phyloP scores from a whole-genome alignment of 1,140 invertebrate genomes.

The Drosophila nasuta region DNA sequence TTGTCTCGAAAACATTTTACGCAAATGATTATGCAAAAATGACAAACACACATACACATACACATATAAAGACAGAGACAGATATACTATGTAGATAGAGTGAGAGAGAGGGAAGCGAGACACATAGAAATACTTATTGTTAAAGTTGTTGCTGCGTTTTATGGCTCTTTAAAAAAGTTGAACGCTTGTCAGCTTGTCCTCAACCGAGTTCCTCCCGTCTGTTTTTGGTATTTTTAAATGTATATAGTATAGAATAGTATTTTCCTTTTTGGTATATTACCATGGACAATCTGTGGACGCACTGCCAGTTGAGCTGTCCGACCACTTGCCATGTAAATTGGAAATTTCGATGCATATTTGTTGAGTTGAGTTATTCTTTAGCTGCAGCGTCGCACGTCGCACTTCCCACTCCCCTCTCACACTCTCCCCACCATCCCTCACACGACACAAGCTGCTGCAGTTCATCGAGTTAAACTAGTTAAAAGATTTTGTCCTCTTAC shows the following conservation, averaged over 20 bases:
- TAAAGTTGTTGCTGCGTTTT: constrained; percentile 57
- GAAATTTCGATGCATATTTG: constrained; percentile 77
- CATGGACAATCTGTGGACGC: constrained; percentile 29
- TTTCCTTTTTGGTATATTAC: constrained; percentile 35
- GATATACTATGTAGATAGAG: neutral
- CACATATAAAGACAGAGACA: neutral
- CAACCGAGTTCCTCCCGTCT: neutral
- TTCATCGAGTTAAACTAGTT: constrained; percentile 75
- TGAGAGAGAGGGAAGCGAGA: neutral
- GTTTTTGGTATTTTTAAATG: constrained; percentile 4
- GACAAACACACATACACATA: neutral
- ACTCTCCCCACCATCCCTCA: neutral
- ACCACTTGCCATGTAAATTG: constrained; percentile 54
- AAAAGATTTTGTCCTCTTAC: constrained; percentile 71
- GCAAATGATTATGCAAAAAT: constrained; percentile 42
- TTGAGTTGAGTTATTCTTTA: constrained; percentile 58
- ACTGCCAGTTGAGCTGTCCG: constrained; percentile 6
- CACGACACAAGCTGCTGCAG: constrained; percentile 35
- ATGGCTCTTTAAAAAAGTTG: constrained; percentile 57
- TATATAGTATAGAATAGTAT: neutral
- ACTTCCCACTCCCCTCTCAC: neutral
- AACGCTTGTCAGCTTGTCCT: constrained; percentile 33
- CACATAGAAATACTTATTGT: constrained; percentile 31
- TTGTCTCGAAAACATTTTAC: constrained; percentile 41
- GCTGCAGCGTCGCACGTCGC: neutral